Conservation (phyloP, 2,113 vertebrate genomes). For the Syrrhaptes paradoxus region DNA sequence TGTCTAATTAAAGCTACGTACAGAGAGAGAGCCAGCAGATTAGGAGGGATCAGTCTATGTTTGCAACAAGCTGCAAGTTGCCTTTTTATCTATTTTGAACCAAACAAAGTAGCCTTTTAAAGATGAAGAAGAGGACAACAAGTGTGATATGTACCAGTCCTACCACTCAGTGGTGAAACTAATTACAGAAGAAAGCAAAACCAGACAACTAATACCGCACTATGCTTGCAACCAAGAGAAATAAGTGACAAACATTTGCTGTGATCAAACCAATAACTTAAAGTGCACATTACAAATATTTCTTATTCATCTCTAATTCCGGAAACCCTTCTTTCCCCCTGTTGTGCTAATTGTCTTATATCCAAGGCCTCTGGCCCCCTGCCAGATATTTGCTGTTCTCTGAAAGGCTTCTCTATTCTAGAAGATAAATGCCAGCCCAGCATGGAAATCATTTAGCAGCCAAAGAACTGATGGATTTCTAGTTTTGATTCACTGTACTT, state of each 20-base stretch:
- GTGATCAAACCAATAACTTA: constrained; percentile 54
- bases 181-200: constrained; percentile 51
- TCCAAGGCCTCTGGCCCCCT: not conserved
- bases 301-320: constrained; percentile 56
- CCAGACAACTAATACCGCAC: not conserved
- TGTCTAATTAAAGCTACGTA: constrained; percentile 23
- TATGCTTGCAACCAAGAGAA: constrained; percentile 21
- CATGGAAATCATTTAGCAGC: constrained; percentile 57
- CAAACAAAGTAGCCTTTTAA: constrained; percentile 43
- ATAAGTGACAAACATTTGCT: constrained; percentile 39
- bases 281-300: constrained; percentile 63
- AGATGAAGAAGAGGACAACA: constrained; percentile 27
- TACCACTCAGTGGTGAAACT: constrained; percentile 12
- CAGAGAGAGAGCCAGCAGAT: not conserved
- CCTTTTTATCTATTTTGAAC: constrained; percentile 16
- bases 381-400: constrained; percentile 53
- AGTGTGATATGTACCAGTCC: constrained; percentile 12
- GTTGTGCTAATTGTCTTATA: constrained; percentile 60
- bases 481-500: constrained; percentile 22
- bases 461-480: constrained; percentile 44
- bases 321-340: constrained; percentile 21
- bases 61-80: not conserved
- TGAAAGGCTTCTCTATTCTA: constrained; percentile 62
- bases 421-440: constrained; percentile 51
- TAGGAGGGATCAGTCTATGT: constrained; percentile 1